phyloP scores from a whole-genome alignment of 2,888 invertebrate species.

The Diarsia rubi region DNA sequence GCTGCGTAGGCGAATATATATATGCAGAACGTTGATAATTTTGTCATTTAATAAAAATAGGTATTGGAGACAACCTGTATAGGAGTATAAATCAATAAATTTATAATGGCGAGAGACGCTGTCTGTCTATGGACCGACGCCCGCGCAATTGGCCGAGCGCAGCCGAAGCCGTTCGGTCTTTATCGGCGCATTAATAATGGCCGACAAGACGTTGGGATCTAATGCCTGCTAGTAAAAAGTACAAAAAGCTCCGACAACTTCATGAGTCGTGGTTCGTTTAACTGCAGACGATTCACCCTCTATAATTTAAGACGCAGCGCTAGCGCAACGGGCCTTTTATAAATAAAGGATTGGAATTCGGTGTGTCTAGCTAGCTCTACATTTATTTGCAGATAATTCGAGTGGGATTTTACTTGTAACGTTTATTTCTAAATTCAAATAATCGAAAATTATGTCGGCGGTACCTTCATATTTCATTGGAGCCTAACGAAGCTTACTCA shows the following conservation, averaged over 20 bases:
- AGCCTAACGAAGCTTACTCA: conserved; percentile 9
- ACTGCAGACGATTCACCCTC: conserved; percentile 71
- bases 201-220: conserved; percentile 66
- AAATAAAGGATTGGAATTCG: conserved; percentile 73
- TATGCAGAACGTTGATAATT: conserved; percentile 57
- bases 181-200: conserved; percentile 73
- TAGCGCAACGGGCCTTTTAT: conserved; percentile 66
- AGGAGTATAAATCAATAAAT: conserved; percentile 62
- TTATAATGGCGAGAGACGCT: conserved; percentile 58
- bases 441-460: not conserved
- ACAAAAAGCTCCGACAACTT: conserved; percentile 74
- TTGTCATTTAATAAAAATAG: conserved; percentile 54
- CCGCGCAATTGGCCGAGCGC: conserved; percentile 66
- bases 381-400: conserved; percentile 51
- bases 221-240: conserved; percentile 68
- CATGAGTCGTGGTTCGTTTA: conserved; percentile 77
- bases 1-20: conserved; percentile 54
- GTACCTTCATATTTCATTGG: not conserved
- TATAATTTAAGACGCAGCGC: conserved; percentile 73
- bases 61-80: conserved; percentile 32
- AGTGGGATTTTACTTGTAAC: conserved; percentile 46
- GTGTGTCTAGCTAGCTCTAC: conserved; percentile 54
- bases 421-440: conserved; percentile 26
- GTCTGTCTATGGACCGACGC: conserved; percentile 64
- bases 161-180: conserved; percentile 67